These are phyloP conservation scores for Umimayanthus chanpuru DNA, from an alignment of 92 coral and sea anemone genomes.

Conservation along the genomic window DNA sequence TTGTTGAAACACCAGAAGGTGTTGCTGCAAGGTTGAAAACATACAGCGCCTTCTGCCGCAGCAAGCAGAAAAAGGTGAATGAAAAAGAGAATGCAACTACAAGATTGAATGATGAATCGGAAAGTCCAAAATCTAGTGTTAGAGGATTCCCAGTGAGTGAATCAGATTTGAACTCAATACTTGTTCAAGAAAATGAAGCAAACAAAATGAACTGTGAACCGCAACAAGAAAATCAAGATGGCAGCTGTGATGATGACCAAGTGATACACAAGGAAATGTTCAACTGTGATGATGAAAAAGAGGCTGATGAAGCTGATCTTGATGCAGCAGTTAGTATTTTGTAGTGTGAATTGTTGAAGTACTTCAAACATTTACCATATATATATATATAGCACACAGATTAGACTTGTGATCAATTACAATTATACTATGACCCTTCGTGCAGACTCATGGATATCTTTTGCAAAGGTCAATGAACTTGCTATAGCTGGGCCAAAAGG, in stretches of 20 bases:
- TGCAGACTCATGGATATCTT: no score
- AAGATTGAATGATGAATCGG: background rate
- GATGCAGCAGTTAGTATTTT: conserved; percentile 10
- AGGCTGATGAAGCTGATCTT: conserved; percentile 24
- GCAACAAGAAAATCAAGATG: conserved; percentile 1
- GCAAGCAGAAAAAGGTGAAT: conserved; percentile 55
- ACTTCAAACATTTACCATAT: background rate
- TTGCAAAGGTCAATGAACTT: no score
- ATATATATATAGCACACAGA: background rate
- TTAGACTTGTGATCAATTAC: no score
- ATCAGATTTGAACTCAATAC: background rate
- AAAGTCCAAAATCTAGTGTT: conserved; percentile 14
- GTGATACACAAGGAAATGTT: conserved; percentile 50
- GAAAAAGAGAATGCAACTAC: background rate
- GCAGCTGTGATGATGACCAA: conserved; percentile 42
- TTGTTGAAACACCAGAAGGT: conserved; percentile 46
- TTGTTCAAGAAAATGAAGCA: background rate
- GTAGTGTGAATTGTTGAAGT: background rate
- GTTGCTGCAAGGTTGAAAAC: conserved; percentile 76
- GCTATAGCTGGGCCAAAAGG: no score
- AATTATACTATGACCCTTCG: no score
- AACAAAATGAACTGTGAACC: background rate
- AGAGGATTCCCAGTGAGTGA: background rate
- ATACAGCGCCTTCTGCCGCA: conserved; percentile 70
- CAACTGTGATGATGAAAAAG: conserved; percentile 29